Evolutionary conservation across 1,140 invertebrate genomes (phyloP), one percentile per base, ranked within the genome.

Genomic region (Asbolus verrucosus): DNA sequence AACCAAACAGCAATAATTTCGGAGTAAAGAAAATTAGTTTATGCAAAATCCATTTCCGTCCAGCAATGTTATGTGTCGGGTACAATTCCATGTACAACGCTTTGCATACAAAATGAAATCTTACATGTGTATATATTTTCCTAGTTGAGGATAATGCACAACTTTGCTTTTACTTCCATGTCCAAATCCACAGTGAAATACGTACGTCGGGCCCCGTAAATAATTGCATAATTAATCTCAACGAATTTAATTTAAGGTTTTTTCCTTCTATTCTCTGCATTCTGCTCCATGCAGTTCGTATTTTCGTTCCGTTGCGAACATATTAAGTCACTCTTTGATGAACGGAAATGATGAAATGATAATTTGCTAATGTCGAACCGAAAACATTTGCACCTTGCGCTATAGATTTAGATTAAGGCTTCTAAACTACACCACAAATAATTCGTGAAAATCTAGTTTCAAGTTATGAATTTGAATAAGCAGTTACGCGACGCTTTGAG

Each of bases 81-180:
- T 41, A 63, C 61, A 63, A 63, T 39, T 63, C 61, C 61, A 38
- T 41, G 36, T 21, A 63, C 59, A 54, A 38, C 39, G 61, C 39
- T 63, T 41, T 63, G 61, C 61, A 63, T 63, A 63, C 61, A 39
- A 41, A 63, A 63, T 38, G 61, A 63, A 39, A 63, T 63, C 61
- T 63, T 63, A 63, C 33, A 63, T 63, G 61, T 63, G 18, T 63
- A 63, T 39, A 63, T 38, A 38, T 39, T 63, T 24, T 54, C 46
- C 19, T 54, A 54, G 18, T 13, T 2, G 6, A 54, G 46, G 19
- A 54, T 54, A 54, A 54, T 54, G 18, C 21, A 54, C 46, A 54
- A 54, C 46, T 54, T 54, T 30, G 46, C 46, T 54, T 54, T 11
- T 54, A 54, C 19, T 54, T 54, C 21, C 21, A 14, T 54, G 46